Percentiles rank a stretch among this genome's conserved stretches.
phyloP scores from a whole-genome alignment of 2,797 vertebrate genomes.

The Phoebastria nigripes region DNA sequence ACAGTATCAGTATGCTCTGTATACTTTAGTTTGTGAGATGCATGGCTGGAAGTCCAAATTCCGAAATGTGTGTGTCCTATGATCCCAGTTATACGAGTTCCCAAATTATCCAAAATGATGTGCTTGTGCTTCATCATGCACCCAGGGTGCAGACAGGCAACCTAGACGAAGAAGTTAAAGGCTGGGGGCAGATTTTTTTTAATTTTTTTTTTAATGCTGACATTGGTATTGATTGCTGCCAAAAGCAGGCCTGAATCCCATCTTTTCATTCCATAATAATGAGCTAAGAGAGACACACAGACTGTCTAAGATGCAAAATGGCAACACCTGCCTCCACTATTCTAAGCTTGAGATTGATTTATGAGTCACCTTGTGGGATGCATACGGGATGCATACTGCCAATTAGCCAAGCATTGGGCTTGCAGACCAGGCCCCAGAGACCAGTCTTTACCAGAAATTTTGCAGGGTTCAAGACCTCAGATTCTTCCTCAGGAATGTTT shows the following conservation, averaged over 20 bases:
- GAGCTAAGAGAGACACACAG: neutral
- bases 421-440: neutral
- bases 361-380: neutral
- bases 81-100: neutral
- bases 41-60: neutral
- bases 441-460: slow-evolving; percentile 25
- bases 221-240: neutral
- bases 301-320: neutral
- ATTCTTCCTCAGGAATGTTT: slow-evolving; percentile 27
- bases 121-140: neutral
- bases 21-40: neutral
- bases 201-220: neutral
- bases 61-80: neutral
- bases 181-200: neutral
- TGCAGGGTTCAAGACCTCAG: neutral
- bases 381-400: neutral
- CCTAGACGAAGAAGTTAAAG: neutral
- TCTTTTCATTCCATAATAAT: neutral
- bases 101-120: neutral
- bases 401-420: neutral
- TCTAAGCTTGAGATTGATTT: neutral
- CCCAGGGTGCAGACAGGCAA: neutral
- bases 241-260: neutral
- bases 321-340: neutral
- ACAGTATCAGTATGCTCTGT: neutral